Percentiles rank a stretch among this genome's conserved stretches.
Evolutionary conservation across 2,888 invertebrate species (phyloP).

Genomic region (Scaeva pyrastri): DNA sequence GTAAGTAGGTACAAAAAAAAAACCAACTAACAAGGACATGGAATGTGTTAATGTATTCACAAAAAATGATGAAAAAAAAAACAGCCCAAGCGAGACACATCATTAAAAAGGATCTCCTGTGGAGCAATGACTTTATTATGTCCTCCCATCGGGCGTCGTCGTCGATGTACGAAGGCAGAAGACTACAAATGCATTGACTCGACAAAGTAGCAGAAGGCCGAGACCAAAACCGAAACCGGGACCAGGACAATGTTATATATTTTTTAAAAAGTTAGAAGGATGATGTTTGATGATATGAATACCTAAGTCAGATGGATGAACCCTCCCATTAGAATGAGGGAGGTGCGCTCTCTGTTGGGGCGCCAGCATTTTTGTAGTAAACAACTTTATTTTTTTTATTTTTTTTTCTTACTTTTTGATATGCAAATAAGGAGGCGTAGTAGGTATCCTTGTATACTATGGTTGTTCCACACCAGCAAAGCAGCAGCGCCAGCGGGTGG

Average conservation of each 20-base stretch:
- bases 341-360: conserved; percentile 12
- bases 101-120: conserved; percentile 62
- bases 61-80: conserved; percentile 15
- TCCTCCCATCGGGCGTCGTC: conserved; percentile 3
- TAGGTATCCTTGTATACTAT: conserved; percentile 27
- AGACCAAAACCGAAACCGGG: too few species aligned
- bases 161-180: conserved; percentile 12
- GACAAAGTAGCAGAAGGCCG: conserved; percentile 34
- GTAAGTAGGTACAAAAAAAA: conserved; percentile 38
- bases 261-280: conserved; percentile 28
- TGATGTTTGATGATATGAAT: conserved; percentile 54
- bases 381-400: conserved; percentile 4
- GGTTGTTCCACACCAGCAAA: conserved; percentile 1
- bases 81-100: conserved; percentile 61
- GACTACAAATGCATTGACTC: conserved; percentile 51
- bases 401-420: too few species aligned
- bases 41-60: conserved; percentile 66
- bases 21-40: conserved; percentile 9
- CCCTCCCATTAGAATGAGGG: neutral
- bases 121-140: conserved; percentile 63
- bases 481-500: too few species aligned
- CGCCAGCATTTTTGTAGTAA: conserved; percentile 44
- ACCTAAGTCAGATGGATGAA: conserved; percentile 28
- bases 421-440: conserved; percentile 62
- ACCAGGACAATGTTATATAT: conserved; percentile 37